A percentile compares a stretch with the other conserved stretches of the same genome.
phyloP scores from a whole-genome alignment of 2,113 vertebrate species.

The Gavialis gangeticus region DNA sequence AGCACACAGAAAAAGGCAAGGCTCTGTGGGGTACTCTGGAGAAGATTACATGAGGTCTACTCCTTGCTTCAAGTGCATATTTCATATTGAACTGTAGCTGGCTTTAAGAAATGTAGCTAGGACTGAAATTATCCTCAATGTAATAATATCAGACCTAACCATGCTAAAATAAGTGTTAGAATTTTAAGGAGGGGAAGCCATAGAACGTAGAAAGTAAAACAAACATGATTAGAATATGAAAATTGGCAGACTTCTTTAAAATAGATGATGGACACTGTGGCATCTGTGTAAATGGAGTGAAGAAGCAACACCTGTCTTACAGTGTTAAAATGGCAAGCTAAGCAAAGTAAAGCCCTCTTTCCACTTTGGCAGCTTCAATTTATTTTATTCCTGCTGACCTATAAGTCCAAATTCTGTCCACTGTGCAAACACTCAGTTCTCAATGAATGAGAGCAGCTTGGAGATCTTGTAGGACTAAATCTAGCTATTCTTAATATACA shows the following conservation, averaged over 20 bases:
- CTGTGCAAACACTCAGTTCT: not conserved
- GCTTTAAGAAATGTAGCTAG: constrained; percentile 9
- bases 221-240: constrained; percentile 54
- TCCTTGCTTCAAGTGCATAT: no score
- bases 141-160: constrained; percentile 74
- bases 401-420: not conserved
- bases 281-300: constrained; percentile 29
- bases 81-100: no score
- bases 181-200: constrained; percentile 58
- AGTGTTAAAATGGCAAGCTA: not conserved
- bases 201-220: constrained; percentile 70
- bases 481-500: no score
- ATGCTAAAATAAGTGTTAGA: constrained; percentile 76
- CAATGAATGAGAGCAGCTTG: no score
- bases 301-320: not conserved
- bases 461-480: no score
- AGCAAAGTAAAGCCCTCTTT: not conserved
- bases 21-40: no score
- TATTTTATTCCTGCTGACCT: accelerated
- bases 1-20: no score
- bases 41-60: no score
- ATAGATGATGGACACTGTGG: constrained; percentile 40
- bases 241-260: constrained; percentile 47
- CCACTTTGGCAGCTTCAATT: not conserved
- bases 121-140: constrained; percentile 71